These are phyloP conservation scores for Sinella curviseta DNA, from an alignment of 1,140 invertebrate species.

Conservation along the genomic window DNA sequence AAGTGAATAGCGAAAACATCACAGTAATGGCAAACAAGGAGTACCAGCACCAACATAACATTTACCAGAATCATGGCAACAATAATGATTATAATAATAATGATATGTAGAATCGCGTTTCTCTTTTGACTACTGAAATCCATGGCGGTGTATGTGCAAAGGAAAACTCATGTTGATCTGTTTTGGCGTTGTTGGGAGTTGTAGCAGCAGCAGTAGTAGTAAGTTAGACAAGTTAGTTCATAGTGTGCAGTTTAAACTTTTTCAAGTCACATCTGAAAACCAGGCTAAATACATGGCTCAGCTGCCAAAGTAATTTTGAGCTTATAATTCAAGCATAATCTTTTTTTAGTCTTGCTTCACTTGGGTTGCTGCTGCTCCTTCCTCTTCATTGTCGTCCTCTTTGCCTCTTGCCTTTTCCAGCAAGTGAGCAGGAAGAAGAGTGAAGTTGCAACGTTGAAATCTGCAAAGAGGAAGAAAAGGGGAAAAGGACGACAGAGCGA, in stretches of 20 bases:
- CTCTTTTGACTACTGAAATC: no score
- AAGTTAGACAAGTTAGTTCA: not conserved
- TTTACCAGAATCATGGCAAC: no score
- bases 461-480: not conserved
- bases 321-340: constrained; percentile 14
- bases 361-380: constrained; percentile 7
- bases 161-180: no score
- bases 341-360: not conserved
- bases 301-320: constrained; percentile 26
- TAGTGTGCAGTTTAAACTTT: constrained; percentile 4
- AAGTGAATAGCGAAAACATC: no score
- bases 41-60: not conserved
- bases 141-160: no score
- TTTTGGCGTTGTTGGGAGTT: no score
- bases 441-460: constrained; percentile 10
- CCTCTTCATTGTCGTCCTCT: not conserved
- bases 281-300: not conserved
- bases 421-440: not conserved
- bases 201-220: no score
- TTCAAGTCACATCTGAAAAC: not conserved
- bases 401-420: not conserved
- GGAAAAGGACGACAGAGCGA: not conserved
- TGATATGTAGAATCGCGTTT: no score
- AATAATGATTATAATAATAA: no score
- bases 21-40: not conserved